Base-by-base conservation (phyloP, 2,888 invertebrate species). In the Drosophila paracracens region DNA sequence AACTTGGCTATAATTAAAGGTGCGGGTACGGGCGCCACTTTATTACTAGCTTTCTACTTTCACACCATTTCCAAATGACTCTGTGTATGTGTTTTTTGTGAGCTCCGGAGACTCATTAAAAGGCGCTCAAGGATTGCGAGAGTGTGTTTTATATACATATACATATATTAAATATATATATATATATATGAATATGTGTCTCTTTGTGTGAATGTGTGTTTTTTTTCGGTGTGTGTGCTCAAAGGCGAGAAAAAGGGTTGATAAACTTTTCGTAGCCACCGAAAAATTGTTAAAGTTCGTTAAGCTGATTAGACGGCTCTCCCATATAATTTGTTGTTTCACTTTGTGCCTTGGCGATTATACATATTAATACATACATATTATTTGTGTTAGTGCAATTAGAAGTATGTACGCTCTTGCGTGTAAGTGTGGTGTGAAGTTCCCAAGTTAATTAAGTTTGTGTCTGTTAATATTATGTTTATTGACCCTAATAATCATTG, bases 71-170 rank as follows among this genome's bases (percentile, higher is more conserved):
- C 50, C 54, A 25, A 46, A 29, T 18, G 31, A 21, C 29, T 29
- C 46, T 60, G 53, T 62, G 83, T 62, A 81, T 84, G 73, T 81
- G 83, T 77, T 77, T 79, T 77, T 70, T 66, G 63, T 76, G 64
- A 72, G 70, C 89, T 83, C 87, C 46, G 57, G 90, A 87, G 87
- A 86, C 82, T 78, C 87, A 87, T 87, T 90, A 83, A 81, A 86
- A 76, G 66, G 64, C 80, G 72, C 70, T 80, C 80, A 84, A 85
- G 81, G 79, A 62, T 76, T 57, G 65, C 70, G 64, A 64, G 70
- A 52, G 64, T 51, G 64, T 35, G 27, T 66, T 48, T 48, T 46
- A 46, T 16, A 3, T 2, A 48, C 50, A 36, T 33, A 27, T 43
- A 16, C 48, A 11, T 43, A 27, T 51, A 21, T 40, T 18, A 2